Evolutionary conservation across 2,113 vertebrate species (phyloP).

Genomic region (Dissostichus mawsoni): DNA sequence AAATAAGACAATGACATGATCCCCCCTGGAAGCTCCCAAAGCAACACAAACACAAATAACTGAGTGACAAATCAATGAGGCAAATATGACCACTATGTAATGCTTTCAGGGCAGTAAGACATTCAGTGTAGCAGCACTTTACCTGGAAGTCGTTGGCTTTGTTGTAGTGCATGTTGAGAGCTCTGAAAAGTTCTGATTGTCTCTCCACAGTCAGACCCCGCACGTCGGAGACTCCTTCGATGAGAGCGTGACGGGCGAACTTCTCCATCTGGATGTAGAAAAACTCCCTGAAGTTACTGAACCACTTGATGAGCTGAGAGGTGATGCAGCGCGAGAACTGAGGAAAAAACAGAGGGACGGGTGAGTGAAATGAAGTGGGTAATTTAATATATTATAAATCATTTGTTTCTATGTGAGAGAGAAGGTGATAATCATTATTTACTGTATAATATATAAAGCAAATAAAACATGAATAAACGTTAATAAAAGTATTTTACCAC

Average conservation of each 20-base stretch:
- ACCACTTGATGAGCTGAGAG: constrained; percentile 97
- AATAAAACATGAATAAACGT: constrained; percentile 25
- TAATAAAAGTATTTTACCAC: constrained; percentile 3
- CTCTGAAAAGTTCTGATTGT: constrained; percentile 90
- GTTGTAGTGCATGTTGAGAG: constrained; percentile 92
- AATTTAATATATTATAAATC: neutral
- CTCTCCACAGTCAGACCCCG: constrained; percentile 85
- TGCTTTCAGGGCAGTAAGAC: neutral
- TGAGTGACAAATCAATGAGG: neutral
- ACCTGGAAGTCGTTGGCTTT: constrained; percentile 94
- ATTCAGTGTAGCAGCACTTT: constrained; percentile 20
- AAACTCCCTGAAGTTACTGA: constrained; percentile 97
- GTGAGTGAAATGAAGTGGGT: constrained; percentile 41
- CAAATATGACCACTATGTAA: neutral
- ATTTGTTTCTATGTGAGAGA: neutral
- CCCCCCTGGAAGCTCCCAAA: neutral
- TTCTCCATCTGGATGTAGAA: constrained; percentile 98
- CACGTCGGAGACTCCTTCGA: constrained; percentile 79
- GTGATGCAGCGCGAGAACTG: constrained; percentile 94
- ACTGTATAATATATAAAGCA: neutral
- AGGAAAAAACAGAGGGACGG: constrained; percentile 15
- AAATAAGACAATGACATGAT: neutral
- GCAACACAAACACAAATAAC: neutral
- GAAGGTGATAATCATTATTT: neutral
- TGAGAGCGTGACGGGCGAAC: constrained; percentile 88